These are phyloP conservation scores for Ahaetulla prasina DNA, from an alignment of 2,113 vertebrate species.

Conservation along the genomic window DNA sequence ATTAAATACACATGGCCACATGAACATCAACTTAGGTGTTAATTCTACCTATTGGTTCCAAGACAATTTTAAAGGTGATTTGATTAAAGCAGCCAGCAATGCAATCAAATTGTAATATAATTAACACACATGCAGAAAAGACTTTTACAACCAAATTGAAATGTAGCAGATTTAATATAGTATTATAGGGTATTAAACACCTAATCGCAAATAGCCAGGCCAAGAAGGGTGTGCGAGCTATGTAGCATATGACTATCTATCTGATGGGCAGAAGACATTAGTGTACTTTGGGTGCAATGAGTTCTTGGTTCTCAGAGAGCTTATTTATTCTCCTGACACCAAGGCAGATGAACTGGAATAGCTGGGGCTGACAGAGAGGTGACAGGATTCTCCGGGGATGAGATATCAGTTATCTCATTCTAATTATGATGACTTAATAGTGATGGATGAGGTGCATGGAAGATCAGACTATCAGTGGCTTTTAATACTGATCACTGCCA, in stretches of 20 bases:
- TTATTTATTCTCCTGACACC: neutral
- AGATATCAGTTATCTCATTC: neutral
- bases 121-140: neutral
- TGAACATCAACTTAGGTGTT: constrained; percentile 32
- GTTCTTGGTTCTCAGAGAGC: neutral
- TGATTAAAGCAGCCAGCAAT: constrained; percentile 54
- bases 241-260: neutral
- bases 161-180: neutral
- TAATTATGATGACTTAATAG: neutral
- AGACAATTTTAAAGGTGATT: constrained; percentile 50
- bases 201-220: neutral
- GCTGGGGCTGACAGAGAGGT: neutral
- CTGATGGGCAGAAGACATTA: neutral
- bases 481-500: neutral
- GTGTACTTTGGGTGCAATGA: neutral
- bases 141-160: neutral
- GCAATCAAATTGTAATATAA: constrained; percentile 21
- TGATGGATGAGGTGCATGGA: neutral
- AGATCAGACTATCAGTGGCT: neutral
- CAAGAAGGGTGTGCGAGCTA: neutral
- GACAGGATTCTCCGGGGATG: neutral
- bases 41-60: constrained; percentile 39
- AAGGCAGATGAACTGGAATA: neutral
- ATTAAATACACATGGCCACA: constrained; percentile 1
- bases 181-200: neutral